phyloP scores from a whole-genome alignment of 2,113 vertebrate species.

The Pachyramphus minor region DNA sequence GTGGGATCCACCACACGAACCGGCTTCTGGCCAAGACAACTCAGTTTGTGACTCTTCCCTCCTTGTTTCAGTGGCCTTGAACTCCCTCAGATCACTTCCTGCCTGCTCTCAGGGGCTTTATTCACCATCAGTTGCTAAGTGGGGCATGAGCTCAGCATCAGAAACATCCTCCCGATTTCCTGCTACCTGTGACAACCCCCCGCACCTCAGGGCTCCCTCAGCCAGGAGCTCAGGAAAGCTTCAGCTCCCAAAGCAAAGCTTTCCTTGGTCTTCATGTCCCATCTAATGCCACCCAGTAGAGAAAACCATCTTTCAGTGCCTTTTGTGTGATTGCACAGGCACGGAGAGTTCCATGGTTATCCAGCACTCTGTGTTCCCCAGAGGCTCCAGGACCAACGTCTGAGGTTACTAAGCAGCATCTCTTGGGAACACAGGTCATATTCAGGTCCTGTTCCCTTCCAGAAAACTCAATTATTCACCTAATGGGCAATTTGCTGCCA shows the following conservation, averaged over 20 bases:
- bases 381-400: neutral
- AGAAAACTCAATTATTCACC: conserved; percentile 30
- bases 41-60: neutral
- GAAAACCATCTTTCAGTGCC: neutral
- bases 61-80: neutral
- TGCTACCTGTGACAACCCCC: neutral
- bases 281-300: neutral
- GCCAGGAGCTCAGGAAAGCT: neutral
- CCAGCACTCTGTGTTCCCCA: neutral
- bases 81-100: neutral
- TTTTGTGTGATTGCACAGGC: neutral
- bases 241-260: neutral
- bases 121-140: neutral
- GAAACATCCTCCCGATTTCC: neutral
- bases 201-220: neutral
- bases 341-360: neutral
- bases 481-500: conserved; percentile 49
- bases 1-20: neutral
- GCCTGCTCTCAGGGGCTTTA: neutral
- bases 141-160: neutral
- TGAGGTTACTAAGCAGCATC: neutral
- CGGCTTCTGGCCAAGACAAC: neutral
- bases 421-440: neutral
- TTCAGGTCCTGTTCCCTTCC: conserved; percentile 8
- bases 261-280: neutral